Conservation (phyloP, 2,888 invertebrate genomes). For the Euspilapteryx auroguttella region DNA sequence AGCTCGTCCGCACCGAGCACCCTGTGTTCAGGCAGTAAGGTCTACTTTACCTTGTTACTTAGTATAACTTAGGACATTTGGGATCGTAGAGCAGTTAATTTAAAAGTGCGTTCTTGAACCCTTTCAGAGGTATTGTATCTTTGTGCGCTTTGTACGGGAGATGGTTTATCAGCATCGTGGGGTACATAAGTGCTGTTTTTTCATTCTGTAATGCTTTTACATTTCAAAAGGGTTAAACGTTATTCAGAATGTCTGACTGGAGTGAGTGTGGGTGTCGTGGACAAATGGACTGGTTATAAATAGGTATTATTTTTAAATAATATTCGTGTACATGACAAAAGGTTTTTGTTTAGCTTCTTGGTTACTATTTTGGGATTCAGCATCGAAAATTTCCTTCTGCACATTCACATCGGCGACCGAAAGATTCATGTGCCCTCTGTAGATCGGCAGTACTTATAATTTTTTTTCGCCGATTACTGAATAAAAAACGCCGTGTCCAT, state of each 20-base stretch:
- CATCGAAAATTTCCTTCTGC: no score
- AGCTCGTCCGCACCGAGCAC: no score
- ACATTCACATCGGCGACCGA: no score
- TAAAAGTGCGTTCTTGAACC: slow-evolving; percentile 63
- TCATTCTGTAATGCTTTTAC: slow-evolving; percentile 62
- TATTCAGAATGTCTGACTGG: slow-evolving; percentile 45
- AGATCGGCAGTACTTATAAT: no score
- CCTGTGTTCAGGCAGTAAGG: no score
- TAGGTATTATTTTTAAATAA: slow-evolving; percentile 4
- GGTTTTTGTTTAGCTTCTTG: no score
- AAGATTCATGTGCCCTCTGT: no score
- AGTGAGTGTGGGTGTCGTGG: slow-evolving; percentile 52
- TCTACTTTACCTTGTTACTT: no score
- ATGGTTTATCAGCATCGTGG: slow-evolving; percentile 59
- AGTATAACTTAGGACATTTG: slow-evolving; percentile 20
- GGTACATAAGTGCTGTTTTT: slow-evolving; percentile 63
- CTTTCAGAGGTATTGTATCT: slow-evolving; percentile 63
- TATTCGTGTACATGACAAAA: no score
- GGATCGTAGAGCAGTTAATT: slow-evolving; percentile 38
- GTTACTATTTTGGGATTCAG: no score
- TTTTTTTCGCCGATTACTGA: no score
- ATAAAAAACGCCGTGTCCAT: no score
- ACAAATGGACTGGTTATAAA: slow-evolving; percentile 2
- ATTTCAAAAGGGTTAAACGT: slow-evolving; percentile 61
- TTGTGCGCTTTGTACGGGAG: slow-evolving; percentile 60